Conservation (phyloP, 2,113 vertebrate species). For the Apodemus speciosus region DNA sequence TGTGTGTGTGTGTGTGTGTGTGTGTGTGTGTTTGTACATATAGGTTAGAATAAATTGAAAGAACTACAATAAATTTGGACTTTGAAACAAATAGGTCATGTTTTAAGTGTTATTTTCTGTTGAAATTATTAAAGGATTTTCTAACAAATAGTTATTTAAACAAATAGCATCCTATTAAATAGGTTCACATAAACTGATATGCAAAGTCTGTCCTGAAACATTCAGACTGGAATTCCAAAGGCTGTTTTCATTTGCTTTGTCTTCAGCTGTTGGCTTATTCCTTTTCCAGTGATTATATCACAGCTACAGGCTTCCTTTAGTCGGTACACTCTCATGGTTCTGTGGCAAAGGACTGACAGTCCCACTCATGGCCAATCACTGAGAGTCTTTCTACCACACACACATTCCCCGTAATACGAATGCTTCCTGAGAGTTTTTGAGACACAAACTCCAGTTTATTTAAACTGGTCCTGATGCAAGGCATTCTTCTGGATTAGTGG, state of each 20-base stretch:
- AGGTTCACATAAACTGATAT: not conserved
- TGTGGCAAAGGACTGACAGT: not conserved
- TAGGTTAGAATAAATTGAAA: too few relatives aligned
- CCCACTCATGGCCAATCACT: not conserved
- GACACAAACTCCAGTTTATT: not conserved
- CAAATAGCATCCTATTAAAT: not conserved
- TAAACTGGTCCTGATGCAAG: not conserved
- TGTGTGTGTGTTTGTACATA: not conserved
- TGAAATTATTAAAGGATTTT: slow-evolving; percentile 22
- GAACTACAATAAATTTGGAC: slow-evolving; percentile 2
- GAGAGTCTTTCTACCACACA: not conserved
- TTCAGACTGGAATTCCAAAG: not conserved
- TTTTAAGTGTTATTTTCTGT: slow-evolving; percentile 8
- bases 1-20: not conserved
- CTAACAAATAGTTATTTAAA: not conserved
- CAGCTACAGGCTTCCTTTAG: not conserved
- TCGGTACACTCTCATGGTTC: not conserved
- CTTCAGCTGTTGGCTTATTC: not conserved
- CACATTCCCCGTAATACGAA: not conserved
- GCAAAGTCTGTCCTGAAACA: not conserved
- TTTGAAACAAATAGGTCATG: slow-evolving; percentile 5
- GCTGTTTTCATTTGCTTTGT: not conserved
- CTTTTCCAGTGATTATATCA: not conserved
- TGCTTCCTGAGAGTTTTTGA: not conserved
- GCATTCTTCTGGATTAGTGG: not conserved